phyloP scores from a whole-genome alignment of 2,113 vertebrate genomes.

The Salvelinus namaycush region DNA sequence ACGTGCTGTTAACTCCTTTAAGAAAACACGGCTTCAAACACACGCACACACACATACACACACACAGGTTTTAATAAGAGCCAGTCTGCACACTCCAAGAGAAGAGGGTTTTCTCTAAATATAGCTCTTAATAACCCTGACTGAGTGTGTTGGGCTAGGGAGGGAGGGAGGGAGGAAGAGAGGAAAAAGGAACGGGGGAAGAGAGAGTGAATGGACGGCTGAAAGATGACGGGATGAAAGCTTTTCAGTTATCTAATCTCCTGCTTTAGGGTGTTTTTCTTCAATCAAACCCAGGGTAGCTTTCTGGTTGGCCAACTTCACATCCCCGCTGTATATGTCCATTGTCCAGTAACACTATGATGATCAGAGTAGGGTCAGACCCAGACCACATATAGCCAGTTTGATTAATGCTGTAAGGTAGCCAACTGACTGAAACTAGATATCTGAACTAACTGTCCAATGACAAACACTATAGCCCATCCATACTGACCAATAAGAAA shows the following conservation, averaged over 20 bases:
- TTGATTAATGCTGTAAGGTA: not conserved
- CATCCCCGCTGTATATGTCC: not conserved
- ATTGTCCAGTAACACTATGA: not conserved
- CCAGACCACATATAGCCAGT: not conserved
- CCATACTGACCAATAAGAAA: not conserved
- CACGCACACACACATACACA: constrained; percentile 17
- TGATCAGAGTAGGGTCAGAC: not conserved
- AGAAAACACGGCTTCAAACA: not conserved
- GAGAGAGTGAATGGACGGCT: constrained; percentile 39
- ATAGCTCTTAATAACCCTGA: constrained; percentile 55
- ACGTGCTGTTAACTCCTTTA: constrained; percentile 31
- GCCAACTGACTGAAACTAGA: not conserved
- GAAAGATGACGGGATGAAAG: constrained; percentile 44
- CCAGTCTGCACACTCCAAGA: not conserved
- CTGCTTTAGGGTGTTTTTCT: not conserved
- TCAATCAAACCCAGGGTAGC: not conserved
- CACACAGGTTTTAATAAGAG: constrained; percentile 19
- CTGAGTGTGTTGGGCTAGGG: constrained; percentile 42
- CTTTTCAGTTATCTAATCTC: not conserved
- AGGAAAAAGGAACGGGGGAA: not conserved
- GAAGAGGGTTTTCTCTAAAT: constrained; percentile 54
- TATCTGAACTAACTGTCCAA: not conserved
- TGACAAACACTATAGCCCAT: too few relatives aligned
- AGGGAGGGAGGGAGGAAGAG: constrained; percentile 30
- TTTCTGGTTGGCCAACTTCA: not conserved